Conservation (phyloP, 2,113 vertebrate genomes). For the Sula dactylatra region DNA sequence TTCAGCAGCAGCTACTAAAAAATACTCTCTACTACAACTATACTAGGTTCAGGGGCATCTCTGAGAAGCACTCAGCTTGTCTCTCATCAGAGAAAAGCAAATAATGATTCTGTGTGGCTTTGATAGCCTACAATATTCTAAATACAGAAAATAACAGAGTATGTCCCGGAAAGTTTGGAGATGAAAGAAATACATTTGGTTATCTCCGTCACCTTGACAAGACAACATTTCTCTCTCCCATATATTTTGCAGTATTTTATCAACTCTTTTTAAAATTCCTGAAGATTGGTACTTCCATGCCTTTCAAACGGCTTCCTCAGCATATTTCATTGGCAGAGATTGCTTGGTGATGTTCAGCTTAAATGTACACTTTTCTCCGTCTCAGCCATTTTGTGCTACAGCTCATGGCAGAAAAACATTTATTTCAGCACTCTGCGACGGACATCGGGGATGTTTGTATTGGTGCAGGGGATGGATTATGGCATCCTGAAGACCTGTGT, state of each 20-base stretch:
- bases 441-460: background rate
- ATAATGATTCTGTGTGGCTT: background rate
- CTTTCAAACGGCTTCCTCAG: background rate
- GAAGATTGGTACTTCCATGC: background rate
- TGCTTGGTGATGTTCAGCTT: background rate
- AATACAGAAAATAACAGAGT: background rate
- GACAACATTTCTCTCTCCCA: background rate
- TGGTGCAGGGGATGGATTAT: background rate
- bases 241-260: background rate
- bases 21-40: background rate
- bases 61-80: background rate
- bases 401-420: background rate
- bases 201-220: background rate
- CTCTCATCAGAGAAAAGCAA: background rate
- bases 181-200: background rate
- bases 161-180: background rate
- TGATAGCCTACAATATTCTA: background rate
- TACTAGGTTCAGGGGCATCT: background rate
- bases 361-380: background rate
- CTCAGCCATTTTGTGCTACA: background rate
- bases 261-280: background rate
- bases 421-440: background rate
- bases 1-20: background rate
- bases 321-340: background rate
- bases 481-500: background rate